Base-by-base conservation (phyloP, 2,797 vertebrate genomes). In the Sternotherus odoratus region DNA sequence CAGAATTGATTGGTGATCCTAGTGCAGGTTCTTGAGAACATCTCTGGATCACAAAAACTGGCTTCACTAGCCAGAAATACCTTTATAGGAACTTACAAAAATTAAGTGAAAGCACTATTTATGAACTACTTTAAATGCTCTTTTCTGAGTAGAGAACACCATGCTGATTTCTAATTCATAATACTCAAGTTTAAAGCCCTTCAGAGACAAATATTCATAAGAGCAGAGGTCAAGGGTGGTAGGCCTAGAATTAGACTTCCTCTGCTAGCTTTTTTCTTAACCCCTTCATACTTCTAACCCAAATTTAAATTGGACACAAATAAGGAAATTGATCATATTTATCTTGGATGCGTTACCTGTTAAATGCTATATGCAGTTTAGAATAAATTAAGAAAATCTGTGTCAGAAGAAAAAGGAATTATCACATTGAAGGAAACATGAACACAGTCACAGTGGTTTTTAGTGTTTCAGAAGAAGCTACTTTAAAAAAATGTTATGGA, bases 271-370 rank as follows among this genome's bases (percentile, higher is more conserved):
- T 91, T 94, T 72, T 91, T 94, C 33, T 63, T 63, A 63, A 69
- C 5, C 66, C 36, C 10, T 39, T 66, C 17, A 5, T 66, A 46
- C 12, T 46, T 77, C 80, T 79, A 83, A 88, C 43, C 87, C 96
- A 94, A 93, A 89, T 91, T 84, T 87, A 92, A 94, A 97, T 95
- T 94, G 93, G 90, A 81, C 93, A 96, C 82, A 94, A 94, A 94
- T 53, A 94, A 87, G 83, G 53, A 87, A 95, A 95, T n/a, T 86
- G 93, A 84, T 63, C 11, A 0, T 24, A 82, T 60, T 43, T 85
- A 84, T 53, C 82, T 24, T 0, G 2, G 89, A 93, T 23, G 92
- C 91, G 94, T 28, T 82, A 95, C 94, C 95, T 93, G 83, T 96
- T 94, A 94, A 91, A 96, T 69, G n/a, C 33, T 19, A 9, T 13